Evolutionary conservation across 2,888 invertebrate genomes (phyloP).

Genomic region (Lasioglossum calceatum): DNA sequence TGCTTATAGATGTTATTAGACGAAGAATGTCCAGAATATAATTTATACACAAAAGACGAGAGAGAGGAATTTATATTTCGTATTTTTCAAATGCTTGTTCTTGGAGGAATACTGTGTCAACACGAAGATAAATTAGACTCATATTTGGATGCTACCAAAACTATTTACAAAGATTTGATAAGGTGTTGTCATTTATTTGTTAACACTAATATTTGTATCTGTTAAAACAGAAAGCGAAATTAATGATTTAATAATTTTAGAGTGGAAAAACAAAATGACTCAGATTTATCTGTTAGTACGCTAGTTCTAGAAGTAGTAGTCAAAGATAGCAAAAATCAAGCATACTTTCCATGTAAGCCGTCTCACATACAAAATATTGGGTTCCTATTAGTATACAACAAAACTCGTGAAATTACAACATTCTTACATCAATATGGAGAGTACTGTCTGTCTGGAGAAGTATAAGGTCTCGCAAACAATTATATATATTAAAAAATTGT

Average conservation of each 20-base stretch:
- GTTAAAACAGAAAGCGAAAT: neutral
- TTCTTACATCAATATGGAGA: slow-evolving; percentile 77
- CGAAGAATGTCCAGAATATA: slow-evolving; percentile 84
- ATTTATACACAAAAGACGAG: slow-evolving; percentile 84
- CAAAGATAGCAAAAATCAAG: slow-evolving; percentile 69
- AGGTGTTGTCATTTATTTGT: slow-evolving; percentile 73
- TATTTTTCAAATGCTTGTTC: slow-evolving; percentile 85
- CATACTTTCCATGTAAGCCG: slow-evolving; percentile 79
- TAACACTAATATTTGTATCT: neutral
- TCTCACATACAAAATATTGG: slow-evolving; percentile 83
- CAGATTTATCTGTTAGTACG: slow-evolving; percentile 76
- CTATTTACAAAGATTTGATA: slow-evolving; percentile 86
- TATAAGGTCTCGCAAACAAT: neutral
- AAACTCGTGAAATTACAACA: slow-evolving; percentile 75
- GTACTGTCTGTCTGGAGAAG: slow-evolving; percentile 38
- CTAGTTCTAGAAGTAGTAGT: slow-evolving; percentile 79
- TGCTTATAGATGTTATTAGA: slow-evolving; percentile 83
- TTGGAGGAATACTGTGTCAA: slow-evolving; percentile 87
- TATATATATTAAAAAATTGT: neutral
- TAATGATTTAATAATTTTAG: slow-evolving; percentile 69
- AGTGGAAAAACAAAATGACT: slow-evolving; percentile 74
- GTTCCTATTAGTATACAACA: slow-evolving; percentile 85
- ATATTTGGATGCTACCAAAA: slow-evolving; percentile 85
- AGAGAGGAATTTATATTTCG: slow-evolving; percentile 86
- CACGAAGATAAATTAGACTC: slow-evolving; percentile 86